phyloP scores from a whole-genome alignment of 2,888 invertebrate species.

The Anoplius nigerrimus region DNA sequence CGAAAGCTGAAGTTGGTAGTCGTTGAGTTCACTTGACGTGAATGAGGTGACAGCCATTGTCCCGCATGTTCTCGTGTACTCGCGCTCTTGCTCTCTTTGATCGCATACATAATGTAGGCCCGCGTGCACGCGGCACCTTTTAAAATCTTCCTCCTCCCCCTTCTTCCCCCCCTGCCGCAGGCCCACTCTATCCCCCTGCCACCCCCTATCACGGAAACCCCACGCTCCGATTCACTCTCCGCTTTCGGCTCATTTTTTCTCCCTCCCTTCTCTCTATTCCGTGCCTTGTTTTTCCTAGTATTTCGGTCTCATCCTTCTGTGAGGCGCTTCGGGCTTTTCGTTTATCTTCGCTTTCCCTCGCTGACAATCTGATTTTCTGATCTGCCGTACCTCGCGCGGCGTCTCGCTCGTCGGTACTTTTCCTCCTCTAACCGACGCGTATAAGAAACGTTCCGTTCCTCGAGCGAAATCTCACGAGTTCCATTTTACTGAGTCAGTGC shows the following conservation, averaged over 20 bases:
- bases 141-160: conserved; percentile 18
- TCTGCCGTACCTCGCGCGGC: no score
- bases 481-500: conserved; percentile 64
- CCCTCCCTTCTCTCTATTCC: not conserved
- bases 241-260: not conserved
- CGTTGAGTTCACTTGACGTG: conserved; percentile 62
- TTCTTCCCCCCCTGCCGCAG: no score
- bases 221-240: conserved; percentile 21
- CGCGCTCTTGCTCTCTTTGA: conserved; percentile 58
- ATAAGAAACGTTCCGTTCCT: conserved; percentile 20
- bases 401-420: no score
- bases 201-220: not conserved
- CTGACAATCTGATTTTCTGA: no score
- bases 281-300: no score
- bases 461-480: conserved; percentile 51
- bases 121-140: conserved; percentile 61
- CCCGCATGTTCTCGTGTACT: conserved; percentile 55
- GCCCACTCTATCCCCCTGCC: not conserved
- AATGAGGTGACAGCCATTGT: conserved; percentile 62
- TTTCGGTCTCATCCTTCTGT: no score
- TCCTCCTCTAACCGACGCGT: conserved; percentile 16
- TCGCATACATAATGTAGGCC: conserved; percentile 58
- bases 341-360: no score
- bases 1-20: conserved; percentile 57
- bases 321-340: no score